Evolutionary conservation across 2,888 invertebrate genomes (phyloP).

Genomic region (Euspilapteryx auroguttella): DNA sequence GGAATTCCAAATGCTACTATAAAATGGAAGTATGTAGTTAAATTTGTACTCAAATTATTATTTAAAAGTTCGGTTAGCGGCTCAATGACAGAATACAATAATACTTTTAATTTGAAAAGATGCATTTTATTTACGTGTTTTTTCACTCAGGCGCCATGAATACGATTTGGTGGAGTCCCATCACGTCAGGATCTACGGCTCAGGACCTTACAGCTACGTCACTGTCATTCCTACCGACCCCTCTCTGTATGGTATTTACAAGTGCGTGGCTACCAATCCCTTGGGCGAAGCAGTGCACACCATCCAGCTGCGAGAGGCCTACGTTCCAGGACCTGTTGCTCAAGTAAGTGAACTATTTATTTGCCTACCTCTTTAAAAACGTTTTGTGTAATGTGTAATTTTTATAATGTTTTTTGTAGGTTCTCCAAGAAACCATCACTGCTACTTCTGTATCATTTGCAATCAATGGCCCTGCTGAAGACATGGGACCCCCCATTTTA

Average conservation of each 20-base stretch:
- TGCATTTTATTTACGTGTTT: no score
- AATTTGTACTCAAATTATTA: slow-evolving; percentile 1
- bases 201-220: slow-evolving; percentile 73
- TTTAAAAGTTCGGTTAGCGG: no score
- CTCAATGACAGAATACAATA: no score
- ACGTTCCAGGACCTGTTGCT: slow-evolving; percentile 66
- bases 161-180: slow-evolving; percentile 56
- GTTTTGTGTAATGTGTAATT: no score
- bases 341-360: slow-evolving; percentile 34
- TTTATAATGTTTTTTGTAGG: no score
- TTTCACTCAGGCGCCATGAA: slow-evolving; percentile 54
- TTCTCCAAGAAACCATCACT: slow-evolving; percentile 69
- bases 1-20: slow-evolving; percentile 91
- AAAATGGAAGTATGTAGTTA: slow-evolving; percentile 68
- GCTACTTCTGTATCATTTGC: slow-evolving; percentile 85
- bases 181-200: slow-evolving; percentile 63
- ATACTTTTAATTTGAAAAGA: no score
- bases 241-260: slow-evolving; percentile 73
- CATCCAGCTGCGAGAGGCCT: slow-evolving; percentile 76
- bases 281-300: slow-evolving; percentile 69
- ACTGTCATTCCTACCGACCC: slow-evolving; percentile 68
- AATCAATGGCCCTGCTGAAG: slow-evolving; percentile 73
- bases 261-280: slow-evolving; percentile 78
- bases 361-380: background rate
- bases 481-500: slow-evolving; percentile 74